A percentile compares a stretch with the other conserved stretches of the same genome.
Conservation (phyloP, 1,140 invertebrate genomes). For the Drosophila lowei region DNA sequence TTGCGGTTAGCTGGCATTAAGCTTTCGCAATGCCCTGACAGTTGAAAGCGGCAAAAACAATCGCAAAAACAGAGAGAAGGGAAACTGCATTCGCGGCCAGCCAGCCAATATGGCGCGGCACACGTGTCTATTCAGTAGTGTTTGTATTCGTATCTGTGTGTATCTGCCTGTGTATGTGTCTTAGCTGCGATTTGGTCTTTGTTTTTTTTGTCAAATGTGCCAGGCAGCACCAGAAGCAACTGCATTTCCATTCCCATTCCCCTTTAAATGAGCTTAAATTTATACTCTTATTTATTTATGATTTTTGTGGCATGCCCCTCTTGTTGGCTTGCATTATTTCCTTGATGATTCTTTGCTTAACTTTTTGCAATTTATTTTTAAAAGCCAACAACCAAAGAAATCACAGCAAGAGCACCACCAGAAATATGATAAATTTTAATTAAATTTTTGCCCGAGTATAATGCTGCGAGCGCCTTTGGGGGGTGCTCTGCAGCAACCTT, state of each 20-base stretch:
- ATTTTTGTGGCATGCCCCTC: constrained; percentile 10
- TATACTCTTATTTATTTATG: constrained; percentile 60
- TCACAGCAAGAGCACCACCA: constrained; percentile 38
- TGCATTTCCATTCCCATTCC: constrained; percentile 23
- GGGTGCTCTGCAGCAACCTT: constrained; percentile 64
- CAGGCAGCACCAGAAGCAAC: constrained; percentile 18
- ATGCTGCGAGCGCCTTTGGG: constrained; percentile 54
- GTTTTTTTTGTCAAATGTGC: constrained; percentile 63
- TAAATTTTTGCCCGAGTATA: constrained; percentile 54
- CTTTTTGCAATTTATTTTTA: constrained; percentile 71
- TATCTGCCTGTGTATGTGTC: constrained; percentile 16
- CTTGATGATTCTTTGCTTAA: constrained; percentile 53
- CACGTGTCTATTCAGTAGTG: constrained; percentile 46
- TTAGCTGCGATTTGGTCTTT: constrained; percentile 48
- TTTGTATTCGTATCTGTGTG: constrained; percentile 20
- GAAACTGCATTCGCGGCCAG: constrained; percentile 64
- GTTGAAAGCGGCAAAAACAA: constrained; percentile 47
- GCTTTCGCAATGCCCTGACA: constrained; percentile 72
- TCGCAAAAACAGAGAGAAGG: constrained; percentile 15
- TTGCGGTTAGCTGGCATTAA: constrained; percentile 70
- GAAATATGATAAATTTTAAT: constrained; percentile 75
- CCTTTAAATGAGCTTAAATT: constrained; percentile 68
- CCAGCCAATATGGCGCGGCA: constrained; percentile 76
- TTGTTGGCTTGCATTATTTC: constrained; percentile 36
- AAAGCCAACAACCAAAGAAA: constrained; percentile 19